phyloP scores from a whole-genome alignment of 1,140 invertebrate species.

The Drosophila azteca region DNA sequence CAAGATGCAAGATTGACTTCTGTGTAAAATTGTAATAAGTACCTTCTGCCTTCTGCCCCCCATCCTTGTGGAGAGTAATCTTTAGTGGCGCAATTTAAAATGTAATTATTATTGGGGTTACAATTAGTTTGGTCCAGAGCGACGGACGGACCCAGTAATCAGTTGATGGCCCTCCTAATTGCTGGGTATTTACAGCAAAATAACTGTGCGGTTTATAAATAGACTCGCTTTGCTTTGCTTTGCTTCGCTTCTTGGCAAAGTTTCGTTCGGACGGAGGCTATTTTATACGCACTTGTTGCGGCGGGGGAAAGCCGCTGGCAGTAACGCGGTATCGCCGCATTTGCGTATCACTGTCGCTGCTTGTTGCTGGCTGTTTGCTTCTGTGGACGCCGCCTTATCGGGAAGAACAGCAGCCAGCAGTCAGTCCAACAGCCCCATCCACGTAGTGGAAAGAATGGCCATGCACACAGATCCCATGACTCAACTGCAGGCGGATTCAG shows the following conservation, averaged over 20 bases:
- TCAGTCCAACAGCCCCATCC: slow-evolving; percentile 28
- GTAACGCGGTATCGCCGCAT: slow-evolving; percentile 19
- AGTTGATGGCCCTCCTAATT: slow-evolving; percentile 26
- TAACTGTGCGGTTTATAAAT: slow-evolving; percentile 43
- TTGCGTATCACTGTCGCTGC: slow-evolving; percentile 22
- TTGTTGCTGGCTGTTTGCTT: slow-evolving; percentile 13
- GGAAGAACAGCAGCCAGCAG: not conserved
- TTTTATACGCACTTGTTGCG: no score
- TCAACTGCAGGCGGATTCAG: slow-evolving; percentile 2
- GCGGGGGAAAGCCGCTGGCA: no score
- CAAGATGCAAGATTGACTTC: no score
- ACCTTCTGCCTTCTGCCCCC: no score
- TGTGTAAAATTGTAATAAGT: no score
- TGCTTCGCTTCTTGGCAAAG: slow-evolving; percentile 1
- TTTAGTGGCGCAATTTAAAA: not conserved
- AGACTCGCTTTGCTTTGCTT: slow-evolving; percentile 7
- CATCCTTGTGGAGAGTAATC: no score
- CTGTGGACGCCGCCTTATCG: slow-evolving; percentile 8
- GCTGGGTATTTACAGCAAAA: slow-evolving; percentile 28
- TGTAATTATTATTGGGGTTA: slow-evolving; percentile 10
- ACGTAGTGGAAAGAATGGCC: slow-evolving; percentile 29
- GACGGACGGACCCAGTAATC: slow-evolving; percentile 15
- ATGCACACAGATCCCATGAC: slow-evolving; percentile 19
- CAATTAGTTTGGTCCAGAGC: slow-evolving; percentile 21
- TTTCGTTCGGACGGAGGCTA: not conserved